These are phyloP conservation scores for Silurus asotus DNA, from an alignment of 2,113 vertebrate species.

Conservation along the genomic window DNA sequence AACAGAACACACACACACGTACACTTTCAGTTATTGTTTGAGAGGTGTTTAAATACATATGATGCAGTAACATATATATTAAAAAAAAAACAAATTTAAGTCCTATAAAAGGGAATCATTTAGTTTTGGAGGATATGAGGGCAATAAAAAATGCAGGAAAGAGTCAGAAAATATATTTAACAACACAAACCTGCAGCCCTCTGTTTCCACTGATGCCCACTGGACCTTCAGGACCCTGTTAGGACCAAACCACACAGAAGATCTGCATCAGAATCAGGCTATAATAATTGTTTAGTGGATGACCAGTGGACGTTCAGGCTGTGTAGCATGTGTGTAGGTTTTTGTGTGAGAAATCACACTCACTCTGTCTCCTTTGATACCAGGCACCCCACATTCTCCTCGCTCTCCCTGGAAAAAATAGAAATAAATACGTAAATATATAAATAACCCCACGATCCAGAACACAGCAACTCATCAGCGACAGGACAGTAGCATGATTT, in stretches of 20 bases:
- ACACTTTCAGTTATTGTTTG: neutral
- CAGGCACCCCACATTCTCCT: conserved; percentile 88
- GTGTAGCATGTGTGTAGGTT: neutral
- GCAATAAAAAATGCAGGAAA: neutral
- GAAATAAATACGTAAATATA: no score
- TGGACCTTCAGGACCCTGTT: conserved; percentile 83
- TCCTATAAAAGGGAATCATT: neutral
- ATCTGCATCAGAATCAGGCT: neutral
- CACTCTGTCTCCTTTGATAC: conserved; percentile 87
- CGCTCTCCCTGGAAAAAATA: conserved; percentile 78
- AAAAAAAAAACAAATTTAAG: no score
- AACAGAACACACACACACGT: neutral
- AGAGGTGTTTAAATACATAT: neutral
- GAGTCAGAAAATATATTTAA: neutral
- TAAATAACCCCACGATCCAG: no score
- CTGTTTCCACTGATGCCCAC: conserved; percentile 77
- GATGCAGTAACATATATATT: no score
- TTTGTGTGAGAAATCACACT: conserved; percentile 34
- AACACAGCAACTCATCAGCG: neutral
- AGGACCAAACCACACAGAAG: neutral
- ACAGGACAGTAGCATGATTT: no score
- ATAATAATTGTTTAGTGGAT: neutral
- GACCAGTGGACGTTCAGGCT: neutral
- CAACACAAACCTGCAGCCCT: conserved; percentile 78
- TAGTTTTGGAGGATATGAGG: no score